Conservation (phyloP, 1,140 invertebrate species). For the Lutraria rhynchaena region DNA sequence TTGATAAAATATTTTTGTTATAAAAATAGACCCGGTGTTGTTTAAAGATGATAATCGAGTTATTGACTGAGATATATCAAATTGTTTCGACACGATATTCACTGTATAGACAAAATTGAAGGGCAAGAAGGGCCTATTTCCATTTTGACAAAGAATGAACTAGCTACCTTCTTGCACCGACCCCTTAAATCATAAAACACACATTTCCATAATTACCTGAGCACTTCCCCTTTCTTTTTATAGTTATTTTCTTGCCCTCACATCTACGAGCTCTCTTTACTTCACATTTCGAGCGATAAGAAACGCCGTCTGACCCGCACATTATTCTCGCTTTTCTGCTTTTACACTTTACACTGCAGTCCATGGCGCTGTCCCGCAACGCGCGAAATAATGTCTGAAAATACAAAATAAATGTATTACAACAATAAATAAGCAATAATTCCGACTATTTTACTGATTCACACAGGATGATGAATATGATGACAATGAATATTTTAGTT, state of each 20-base stretch:
- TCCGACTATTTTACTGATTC: background rate
- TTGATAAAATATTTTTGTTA: too few relatives aligned
- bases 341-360: conserved; percentile 57
- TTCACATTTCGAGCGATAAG: conserved; percentile 54
- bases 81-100: too few relatives aligned
- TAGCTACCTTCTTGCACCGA: too few relatives aligned
- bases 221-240: conserved; percentile 51
- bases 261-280: conserved; percentile 51
- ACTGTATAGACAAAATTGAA: too few relatives aligned
- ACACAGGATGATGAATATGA: too few relatives aligned
- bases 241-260: conserved; percentile 50
- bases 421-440: background rate
- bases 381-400: conserved; percentile 58
- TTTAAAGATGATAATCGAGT: too few relatives aligned
- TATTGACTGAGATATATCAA: too few relatives aligned
- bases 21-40: too few relatives aligned
- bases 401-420: background rate
- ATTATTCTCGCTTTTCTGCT: conserved; percentile 48
- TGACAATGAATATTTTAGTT: too few relatives aligned
- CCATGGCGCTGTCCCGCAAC: conserved; percentile 43
- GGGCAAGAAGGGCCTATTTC: too few relatives aligned
- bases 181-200: too few relatives aligned
- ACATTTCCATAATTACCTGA: conserved; percentile 45
- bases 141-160: too few relatives aligned
- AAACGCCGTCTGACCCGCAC: conserved; percentile 50